Evolutionary conservation across 2,797 vertebrate species (phyloP), one percentile per base, ranked within the genome.

Genomic region (Neosilurus hyrtlii): DNA sequence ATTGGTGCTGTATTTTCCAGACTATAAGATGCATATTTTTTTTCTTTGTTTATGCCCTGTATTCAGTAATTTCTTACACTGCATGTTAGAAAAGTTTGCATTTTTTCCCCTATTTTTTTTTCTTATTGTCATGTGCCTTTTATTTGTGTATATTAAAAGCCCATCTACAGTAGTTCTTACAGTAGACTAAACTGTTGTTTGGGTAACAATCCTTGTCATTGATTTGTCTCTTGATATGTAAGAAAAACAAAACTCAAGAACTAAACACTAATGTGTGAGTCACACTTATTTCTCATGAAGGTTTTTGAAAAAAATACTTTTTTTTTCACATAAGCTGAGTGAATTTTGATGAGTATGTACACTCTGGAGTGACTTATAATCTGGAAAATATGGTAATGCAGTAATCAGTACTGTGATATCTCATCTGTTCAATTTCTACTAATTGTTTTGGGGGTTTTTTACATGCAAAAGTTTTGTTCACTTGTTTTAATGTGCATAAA

Each of bases 401-500:
- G 66, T 79, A 80, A 80, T 86, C 63, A 84, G 67, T 83, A 89
- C 87, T 90, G 90, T 89, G 85, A 89, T 87, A 92, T 91, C 91
- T 87, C 87, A 79, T 90, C 83, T 57, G 37, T 89, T 93, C 82
- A 82, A 90, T 93, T 94, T 91, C 89, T 90, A 94, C 91, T 93
- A 93, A 94, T 92, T 93, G 49, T 90, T 68, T 57, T 77, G 18
- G 11, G 11, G 1, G 12, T 63, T 90, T 93, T 93, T 91, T 91
- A 93, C 90, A 91, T 93, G 84, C 84, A 86, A 77, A 75, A 76
- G 67, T 85, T 88, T 75, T 86, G 91, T 94, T 93, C 88, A 91
- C 92, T 92, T 94, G 93, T 94, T 93, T 94, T 93, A 90, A 89
- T 93, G 93, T 94, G 93, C 93, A 93, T 93, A 94, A 94, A 95